These are phyloP conservation scores for Onychomys leucogaster DNA, from an alignment of 2,797 vertebrate species.

Conservation along the genomic window DNA sequence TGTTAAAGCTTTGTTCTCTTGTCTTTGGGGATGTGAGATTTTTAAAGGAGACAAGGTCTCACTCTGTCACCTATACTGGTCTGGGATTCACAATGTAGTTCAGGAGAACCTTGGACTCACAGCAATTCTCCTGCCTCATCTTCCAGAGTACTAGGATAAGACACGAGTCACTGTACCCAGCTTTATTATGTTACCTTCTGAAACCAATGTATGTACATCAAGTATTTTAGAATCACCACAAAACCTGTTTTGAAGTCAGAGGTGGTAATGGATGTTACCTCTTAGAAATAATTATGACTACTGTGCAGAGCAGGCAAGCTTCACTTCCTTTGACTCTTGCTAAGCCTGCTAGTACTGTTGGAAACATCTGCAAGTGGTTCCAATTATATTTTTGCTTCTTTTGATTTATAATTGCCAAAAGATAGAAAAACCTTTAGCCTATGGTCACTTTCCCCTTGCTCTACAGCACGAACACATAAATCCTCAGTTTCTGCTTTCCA, in stretches of 20 bases:
- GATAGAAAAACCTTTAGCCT: background rate
- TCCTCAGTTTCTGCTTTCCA: background rate
- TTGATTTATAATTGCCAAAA: conserved; percentile 18
- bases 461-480: background rate
- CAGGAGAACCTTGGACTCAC: background rate
- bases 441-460: background rate
- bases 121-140: background rate
- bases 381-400: conserved; percentile 2
- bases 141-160: background rate
- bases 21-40: background rate
- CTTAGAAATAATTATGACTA: background rate
- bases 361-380: background rate
- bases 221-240: background rate
- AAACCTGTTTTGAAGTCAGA: conserved; percentile 38
- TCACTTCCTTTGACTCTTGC: background rate
- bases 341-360: background rate
- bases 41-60: background rate
- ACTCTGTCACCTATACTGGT: background rate
- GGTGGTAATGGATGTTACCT: background rate
- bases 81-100: background rate
- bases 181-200: conserved; percentile 25
- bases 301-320: background rate
- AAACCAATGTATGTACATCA: background rate
- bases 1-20: conserved; percentile 38
- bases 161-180: background rate